These are phyloP conservation scores for Apodemus agrarius DNA, from an alignment of 2,797 vertebrate species.

Conservation along the genomic window DNA sequence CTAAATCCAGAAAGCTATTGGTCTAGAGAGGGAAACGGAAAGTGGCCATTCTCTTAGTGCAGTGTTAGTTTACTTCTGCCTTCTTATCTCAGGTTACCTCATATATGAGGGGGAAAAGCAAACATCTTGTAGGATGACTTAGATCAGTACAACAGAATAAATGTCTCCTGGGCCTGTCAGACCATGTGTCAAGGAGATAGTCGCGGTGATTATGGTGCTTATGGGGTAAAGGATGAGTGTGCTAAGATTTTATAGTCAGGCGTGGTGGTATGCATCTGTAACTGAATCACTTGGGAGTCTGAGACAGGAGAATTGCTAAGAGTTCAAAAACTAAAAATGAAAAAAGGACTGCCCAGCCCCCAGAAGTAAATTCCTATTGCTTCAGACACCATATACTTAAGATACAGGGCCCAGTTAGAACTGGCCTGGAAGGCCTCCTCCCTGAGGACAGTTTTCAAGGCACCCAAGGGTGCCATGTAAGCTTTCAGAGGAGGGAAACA, in stretches of 20 bases:
- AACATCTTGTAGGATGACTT: not conserved
- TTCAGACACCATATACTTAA: not conserved
- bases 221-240: not conserved
- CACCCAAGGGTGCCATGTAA: not conserved
- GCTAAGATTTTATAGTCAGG: not conserved
- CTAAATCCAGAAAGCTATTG: not conserved
- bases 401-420: not conserved
- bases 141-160: not conserved
- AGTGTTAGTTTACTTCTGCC: not conserved
- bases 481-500: not conserved
- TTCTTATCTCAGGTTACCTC: not conserved
- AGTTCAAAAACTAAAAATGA: not conserved
- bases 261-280: not conserved
- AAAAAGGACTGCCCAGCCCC: not conserved
- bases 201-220: not conserved
- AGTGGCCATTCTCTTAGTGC: not conserved
- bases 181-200: not conserved
- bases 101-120: not conserved
- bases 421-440: not conserved
- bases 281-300: not conserved
- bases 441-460: not conserved
- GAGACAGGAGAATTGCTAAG: not conserved
- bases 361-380: not conserved
- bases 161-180: not conserved
- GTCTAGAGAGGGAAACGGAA: not conserved